These are phyloP conservation scores for Mythimna pallens DNA, from an alignment of 2,888 invertebrate genomes.

Conservation along the genomic window DNA sequence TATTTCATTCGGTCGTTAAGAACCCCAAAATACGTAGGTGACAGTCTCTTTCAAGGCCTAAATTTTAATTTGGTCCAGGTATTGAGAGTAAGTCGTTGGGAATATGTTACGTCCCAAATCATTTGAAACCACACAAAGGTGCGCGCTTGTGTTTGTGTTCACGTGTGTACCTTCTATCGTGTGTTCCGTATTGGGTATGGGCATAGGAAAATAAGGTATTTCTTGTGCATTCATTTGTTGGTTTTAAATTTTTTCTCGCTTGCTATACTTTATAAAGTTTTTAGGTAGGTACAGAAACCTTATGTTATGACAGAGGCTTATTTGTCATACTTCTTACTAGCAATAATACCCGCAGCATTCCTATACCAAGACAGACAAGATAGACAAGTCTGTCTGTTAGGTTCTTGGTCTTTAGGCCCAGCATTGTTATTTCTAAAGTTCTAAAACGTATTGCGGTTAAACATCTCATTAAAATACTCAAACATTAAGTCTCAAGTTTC, in stretches of 20 bases:
- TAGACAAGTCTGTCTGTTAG: too few species aligned
- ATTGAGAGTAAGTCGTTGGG: too few species aligned
- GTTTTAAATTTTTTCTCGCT: slow-evolving; percentile 7
- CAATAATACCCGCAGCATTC: too few species aligned
- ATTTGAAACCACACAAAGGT: not conserved
- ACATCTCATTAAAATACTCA: slow-evolving; percentile 47
- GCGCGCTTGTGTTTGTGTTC: not conserved
- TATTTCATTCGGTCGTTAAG: too few species aligned
- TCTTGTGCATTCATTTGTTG: slow-evolving; percentile 11
- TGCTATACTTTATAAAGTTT: not conserved
- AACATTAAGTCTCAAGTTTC: slow-evolving; percentile 44
- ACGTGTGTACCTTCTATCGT: too few species aligned
- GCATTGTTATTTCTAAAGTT: slow-evolving; percentile 8
- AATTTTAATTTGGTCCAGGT: too few species aligned
- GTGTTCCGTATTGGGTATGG: not conserved
- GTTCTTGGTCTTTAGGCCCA: too few species aligned
- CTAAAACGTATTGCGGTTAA: slow-evolving; percentile 15
- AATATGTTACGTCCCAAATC: not conserved
- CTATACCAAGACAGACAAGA: too few species aligned
- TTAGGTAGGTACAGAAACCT: not conserved
- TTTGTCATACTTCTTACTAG: too few species aligned
- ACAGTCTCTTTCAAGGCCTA: too few species aligned
- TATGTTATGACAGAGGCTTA: not conserved
- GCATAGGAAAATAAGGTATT: slow-evolving; percentile 2
- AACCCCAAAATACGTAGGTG: too few species aligned